These are phyloP conservation scores for Acropora tenuis DNA, from an alignment of 64 coral and sea anemone species.

Conservation along the genomic window DNA sequence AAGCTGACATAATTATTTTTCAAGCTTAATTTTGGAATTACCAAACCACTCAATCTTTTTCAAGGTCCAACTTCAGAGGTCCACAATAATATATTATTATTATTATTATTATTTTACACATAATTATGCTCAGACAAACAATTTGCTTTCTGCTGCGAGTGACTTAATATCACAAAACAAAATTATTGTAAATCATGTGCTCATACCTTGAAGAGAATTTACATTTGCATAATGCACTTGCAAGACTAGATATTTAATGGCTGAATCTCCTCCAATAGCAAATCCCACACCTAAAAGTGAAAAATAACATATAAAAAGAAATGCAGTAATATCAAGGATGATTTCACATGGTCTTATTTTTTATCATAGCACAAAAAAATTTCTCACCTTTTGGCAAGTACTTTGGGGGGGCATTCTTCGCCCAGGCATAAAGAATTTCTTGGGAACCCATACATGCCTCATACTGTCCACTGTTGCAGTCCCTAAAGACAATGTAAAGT, in stretches of 20 bases:
- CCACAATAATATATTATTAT: too few relatives aligned
- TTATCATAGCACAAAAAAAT: background rate
- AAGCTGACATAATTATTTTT: too few relatives aligned
- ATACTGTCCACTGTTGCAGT: conserved; percentile 54
- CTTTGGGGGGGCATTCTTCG: conserved; percentile 77
- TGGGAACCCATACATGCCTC: conserved; percentile 46
- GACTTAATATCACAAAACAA: too few relatives aligned
- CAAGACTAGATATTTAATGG: conserved; percentile 80
- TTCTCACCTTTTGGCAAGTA: conserved; percentile 77
- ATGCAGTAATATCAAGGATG: too few relatives aligned
- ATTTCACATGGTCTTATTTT: too few relatives aligned
- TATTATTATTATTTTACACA: too few relatives aligned
- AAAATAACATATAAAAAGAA: background rate
- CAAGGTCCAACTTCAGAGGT: too few relatives aligned
- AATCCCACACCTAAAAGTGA: conserved; percentile 67
- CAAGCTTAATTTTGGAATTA: too few relatives aligned
- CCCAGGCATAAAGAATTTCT: conserved; percentile 89
- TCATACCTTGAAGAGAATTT: conserved; percentile 46
- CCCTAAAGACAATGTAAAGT: conserved; percentile 38
- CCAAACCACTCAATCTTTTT: too few relatives aligned
- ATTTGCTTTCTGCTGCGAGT: too few relatives aligned
- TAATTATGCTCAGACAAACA: too few relatives aligned
- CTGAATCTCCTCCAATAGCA: conserved; percentile 65
- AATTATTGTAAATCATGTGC: background rate
- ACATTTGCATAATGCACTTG: conserved; percentile 88